Base-by-base conservation (phyloP, 1,140 invertebrate species). In the Antheraea pernyi region DNA sequence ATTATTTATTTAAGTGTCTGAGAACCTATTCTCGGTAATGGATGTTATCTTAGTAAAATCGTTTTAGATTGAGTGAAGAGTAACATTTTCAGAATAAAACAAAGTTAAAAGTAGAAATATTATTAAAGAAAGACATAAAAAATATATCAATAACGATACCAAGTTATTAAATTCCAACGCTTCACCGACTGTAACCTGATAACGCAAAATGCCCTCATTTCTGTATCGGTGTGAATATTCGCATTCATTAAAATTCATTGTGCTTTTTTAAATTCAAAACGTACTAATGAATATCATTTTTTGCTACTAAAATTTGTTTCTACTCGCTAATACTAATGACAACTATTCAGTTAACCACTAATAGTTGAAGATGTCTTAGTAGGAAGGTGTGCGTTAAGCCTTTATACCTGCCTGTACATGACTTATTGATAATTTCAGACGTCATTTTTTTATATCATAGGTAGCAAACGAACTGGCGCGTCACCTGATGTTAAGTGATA, bases 91-190 rank as follows among this genome's bases (percentile, higher is more conserved):
- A 6, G 16, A 53, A 13, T 1, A 53, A 8, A 53, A 53, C 46
- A 16, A n/a, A 16, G 1, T 53, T n/a, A 53, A 9, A 1, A 11
- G 5, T 53, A 13, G 6, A 53, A 53, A 53, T 16, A 53, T 16
- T 53, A 10, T 16, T 53, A 13, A 53, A 53, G 7, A 53, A n/a
- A 53, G 0, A 53, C 46, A 13, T 53, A 13, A 53, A 48, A 53
- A 53, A 53, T 53, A 53, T 53, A 53, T 53, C 46, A 13, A 53
- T 53, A n/a, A 53, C 11, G 9, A 11, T 42, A 11, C 39, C 39
- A 53, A n/a, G 46, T 53, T 53, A 13, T 53, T 53, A 53, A 53
- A 53, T 53, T 53, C 46, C 46, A 53, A 53, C 46, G 46, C 46
- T 53, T 53, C 46, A 16, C 0, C 46, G 46, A 53, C 11, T 53